Percentiles rank a stretch among this genome's conserved stretches.
Conservation (phyloP, 2,888 invertebrate genomes). For the Euzetes globulus region DNA sequence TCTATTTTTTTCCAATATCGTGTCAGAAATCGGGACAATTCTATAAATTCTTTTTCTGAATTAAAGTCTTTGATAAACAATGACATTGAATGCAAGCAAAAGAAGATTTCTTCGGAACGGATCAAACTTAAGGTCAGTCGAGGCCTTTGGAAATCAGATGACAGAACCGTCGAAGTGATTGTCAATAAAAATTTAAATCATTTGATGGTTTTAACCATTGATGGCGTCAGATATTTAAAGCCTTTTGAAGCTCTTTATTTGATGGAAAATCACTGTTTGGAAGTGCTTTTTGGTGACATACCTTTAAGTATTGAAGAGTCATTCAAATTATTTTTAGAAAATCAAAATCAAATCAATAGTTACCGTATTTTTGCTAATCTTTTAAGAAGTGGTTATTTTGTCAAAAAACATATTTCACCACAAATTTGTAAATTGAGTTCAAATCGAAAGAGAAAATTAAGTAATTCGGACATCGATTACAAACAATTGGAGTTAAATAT, state of each 20-base stretch:
- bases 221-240: background rate
- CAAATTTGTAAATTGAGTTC: background rate
- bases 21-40: background rate
- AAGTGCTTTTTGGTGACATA: slow-evolving; percentile 18
- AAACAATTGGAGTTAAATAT: background rate
- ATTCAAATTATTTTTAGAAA: slow-evolving; percentile 24
- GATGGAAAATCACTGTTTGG: slow-evolving; percentile 26
- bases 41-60: background rate
- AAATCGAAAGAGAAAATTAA: background rate
- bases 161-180: slow-evolving; percentile 5
- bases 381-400: slow-evolving; percentile 31
- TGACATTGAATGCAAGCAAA: background rate
- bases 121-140: slow-evolving; percentile 15
- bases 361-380: slow-evolving; percentile 25
- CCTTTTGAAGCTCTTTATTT: slow-evolving; percentile 33
- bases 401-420: background rate
- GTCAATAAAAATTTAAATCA: slow-evolving; percentile 13
- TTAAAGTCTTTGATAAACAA: background rate
- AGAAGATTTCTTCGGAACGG: background rate
- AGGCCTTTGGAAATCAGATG: slow-evolving; percentile 24
- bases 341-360: background rate
- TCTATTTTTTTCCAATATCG: background rate
- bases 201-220: background rate
- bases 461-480: background rate
- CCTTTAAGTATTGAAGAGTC: slow-evolving; percentile 34